Evolutionary conservation across 2,888 invertebrate genomes (phyloP).

Genomic region (Exocentrus adspersus): DNA sequence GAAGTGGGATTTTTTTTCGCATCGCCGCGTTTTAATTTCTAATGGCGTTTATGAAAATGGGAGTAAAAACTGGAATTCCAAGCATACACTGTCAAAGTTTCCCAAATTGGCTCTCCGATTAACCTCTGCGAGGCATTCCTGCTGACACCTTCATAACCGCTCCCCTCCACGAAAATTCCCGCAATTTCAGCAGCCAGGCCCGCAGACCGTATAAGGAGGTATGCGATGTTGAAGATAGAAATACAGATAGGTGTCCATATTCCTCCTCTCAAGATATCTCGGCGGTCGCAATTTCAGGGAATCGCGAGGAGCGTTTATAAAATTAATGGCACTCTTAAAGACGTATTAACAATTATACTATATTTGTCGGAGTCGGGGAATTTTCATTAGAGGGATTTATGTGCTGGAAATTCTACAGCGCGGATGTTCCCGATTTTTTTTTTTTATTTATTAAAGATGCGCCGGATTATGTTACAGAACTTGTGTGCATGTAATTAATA

Average conservation of each 20-base stretch:
- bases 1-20: too few relatives aligned
- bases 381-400: slow-evolving; percentile 21
- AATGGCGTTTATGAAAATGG: too few relatives aligned
- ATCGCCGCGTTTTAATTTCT: too few relatives aligned
- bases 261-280: slow-evolving; percentile 17
- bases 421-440: too few relatives aligned
- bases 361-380: slow-evolving; percentile 11
- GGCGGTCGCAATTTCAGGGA: slow-evolving; percentile 25
- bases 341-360: slow-evolving; percentile 32
- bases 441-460: too few relatives aligned
- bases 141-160: background rate
- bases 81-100: background rate
- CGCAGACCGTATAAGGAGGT: slow-evolving; percentile 34
- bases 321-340: slow-evolving; percentile 28
- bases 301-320: slow-evolving; percentile 22
- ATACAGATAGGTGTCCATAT: slow-evolving; percentile 36
- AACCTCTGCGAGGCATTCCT: too few relatives aligned
- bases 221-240: slow-evolving; percentile 37
- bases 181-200: slow-evolving; percentile 15
- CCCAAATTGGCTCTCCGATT: background rate
- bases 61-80: too few relatives aligned
- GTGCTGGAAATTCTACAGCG: background rate
- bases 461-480: too few relatives aligned
- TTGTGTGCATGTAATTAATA: too few relatives aligned
- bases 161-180: slow-evolving; percentile 5